A percentile compares a stretch with the other conserved stretches of the same genome.
These are phyloP conservation scores for Oreochromis mossambicus DNA, from an alignment of 2,797 vertebrate species.

Conservation along the genomic window DNA sequence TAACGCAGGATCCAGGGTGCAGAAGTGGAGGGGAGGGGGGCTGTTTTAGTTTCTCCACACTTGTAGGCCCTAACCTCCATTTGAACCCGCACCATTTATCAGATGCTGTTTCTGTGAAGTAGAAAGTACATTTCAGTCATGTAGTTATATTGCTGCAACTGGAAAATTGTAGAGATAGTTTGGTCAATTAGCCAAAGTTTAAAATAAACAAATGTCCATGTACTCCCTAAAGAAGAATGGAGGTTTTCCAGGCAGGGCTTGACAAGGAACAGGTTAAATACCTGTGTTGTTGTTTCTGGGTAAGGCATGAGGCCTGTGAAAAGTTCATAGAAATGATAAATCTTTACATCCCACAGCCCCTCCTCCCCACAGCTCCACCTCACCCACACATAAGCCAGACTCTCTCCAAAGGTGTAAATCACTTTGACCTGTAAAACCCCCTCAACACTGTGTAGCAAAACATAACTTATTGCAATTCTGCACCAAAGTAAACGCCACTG, in stretches of 20 bases:
- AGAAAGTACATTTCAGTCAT: constrained; percentile 52
- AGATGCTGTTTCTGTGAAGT: constrained; percentile 57
- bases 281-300: constrained; percentile 72
- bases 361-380: constrained; percentile 36
- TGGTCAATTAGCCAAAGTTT: constrained; percentile 68
- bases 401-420: constrained; percentile 66
- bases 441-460: constrained; percentile 62
- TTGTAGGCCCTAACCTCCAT: constrained; percentile 74
- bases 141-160: constrained; percentile 30
- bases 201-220: constrained; percentile 78
- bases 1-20: constrained; percentile 49
- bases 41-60: constrained; percentile 68
- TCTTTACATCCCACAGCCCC: constrained; percentile 27
- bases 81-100: constrained; percentile 81
- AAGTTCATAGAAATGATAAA: constrained; percentile 74
- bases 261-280: constrained; percentile 73
- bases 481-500: constrained; percentile 60
- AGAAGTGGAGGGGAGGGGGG: constrained; percentile 9
- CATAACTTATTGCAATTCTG: constrained; percentile 59
- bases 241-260: constrained; percentile 62
- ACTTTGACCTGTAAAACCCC: constrained; percentile 56
- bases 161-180: constrained; percentile 70
- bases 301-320: constrained; percentile 70
- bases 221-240: constrained; percentile 67
- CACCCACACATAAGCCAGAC: constrained; percentile 35